Evolutionary conservation across 2,888 invertebrate species (phyloP).

Genomic region (Melipona beecheii): DNA sequence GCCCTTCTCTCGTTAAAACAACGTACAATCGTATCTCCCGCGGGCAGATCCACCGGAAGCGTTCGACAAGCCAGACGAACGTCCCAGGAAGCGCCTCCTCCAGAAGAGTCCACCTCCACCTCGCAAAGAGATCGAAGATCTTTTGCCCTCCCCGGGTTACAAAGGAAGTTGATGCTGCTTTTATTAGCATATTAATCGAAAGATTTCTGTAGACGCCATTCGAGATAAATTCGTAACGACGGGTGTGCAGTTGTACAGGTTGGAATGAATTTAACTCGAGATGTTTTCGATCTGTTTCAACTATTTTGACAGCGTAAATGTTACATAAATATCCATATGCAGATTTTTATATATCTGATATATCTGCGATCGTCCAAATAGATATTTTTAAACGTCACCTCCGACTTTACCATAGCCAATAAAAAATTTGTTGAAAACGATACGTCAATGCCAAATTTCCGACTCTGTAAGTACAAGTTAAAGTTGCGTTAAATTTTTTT

Average conservation of each 20-base stretch:
- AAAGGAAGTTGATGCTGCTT: slow-evolving; percentile 50
- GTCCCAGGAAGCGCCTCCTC: slow-evolving; percentile 2
- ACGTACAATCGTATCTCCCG: slow-evolving; percentile 56
- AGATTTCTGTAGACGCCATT: slow-evolving; percentile 31
- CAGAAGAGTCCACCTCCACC: background rate
- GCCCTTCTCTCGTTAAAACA: slow-evolving; percentile 29
- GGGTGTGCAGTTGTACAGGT: background rate
- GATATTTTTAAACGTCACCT: too few relatives aligned
- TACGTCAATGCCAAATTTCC: too few relatives aligned
- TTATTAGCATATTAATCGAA: slow-evolving; percentile 55
- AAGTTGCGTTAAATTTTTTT: too few relatives aligned
- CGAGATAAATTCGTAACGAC: slow-evolving; percentile 18
- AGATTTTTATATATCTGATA: too few relatives aligned
- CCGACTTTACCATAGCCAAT: too few relatives aligned
- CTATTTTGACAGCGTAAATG: too few relatives aligned
- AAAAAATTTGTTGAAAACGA: too few relatives aligned
- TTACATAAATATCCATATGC: too few relatives aligned
- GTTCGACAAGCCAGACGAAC: slow-evolving; percentile 15
- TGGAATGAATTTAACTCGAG: slow-evolving; percentile 17
- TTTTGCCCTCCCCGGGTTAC: background rate
- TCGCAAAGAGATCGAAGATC: slow-evolving; percentile 32
- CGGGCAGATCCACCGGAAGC: slow-evolving; percentile 38
- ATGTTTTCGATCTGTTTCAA: background rate
- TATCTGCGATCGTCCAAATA: too few relatives aligned
- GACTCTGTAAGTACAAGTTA: too few relatives aligned